Base-by-base conservation (phyloP, 2,797 vertebrate species). In the Platalea minor region DNA sequence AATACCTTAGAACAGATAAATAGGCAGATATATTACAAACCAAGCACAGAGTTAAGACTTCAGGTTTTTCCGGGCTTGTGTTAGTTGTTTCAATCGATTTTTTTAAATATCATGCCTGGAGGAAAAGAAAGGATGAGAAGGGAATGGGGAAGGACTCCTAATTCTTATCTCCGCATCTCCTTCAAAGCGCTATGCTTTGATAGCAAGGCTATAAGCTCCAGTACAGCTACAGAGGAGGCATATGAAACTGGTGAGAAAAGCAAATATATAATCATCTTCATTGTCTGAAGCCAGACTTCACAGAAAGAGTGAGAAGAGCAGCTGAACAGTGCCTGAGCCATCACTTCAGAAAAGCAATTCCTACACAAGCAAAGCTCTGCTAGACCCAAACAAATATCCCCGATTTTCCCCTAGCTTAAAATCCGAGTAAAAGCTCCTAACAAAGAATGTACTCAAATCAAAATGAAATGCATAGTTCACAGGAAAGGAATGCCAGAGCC, bases 1-100 rank as follows among this genome's bases (percentile, higher is more conserved):
- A 5, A 99, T 99, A 37, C 99, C 99, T 99, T 89, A 3, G 60
- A 87, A 92, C 9, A 97, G 33, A 97, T 2, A 56, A 45, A 81
- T 0, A 57, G 28, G 39, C 19, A 65, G 63, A 37, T 1, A 18
- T 0, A 0, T 94, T 45, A 93, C 67, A 75, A 67, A 83, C 13
- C 31, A 51, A 46, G 45, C n/a, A 37, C 9, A 12, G 20, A 61
- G 41, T 6, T 67, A 61, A 0, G 21, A 28, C 5, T 35, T 46
- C 19, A 21, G 12, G 48, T 3, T 50, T 81, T 61, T 28, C 54
- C 35, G 29, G 51, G 43, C 33, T 77, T 33, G 11, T 1, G 5
- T 17, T 25, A 19, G 53, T 23, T 33, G 10, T 26, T 72, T 26
- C 5, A 1, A 3, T 17, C 3, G 5, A 7, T 73, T 41, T 93